phyloP scores from a whole-genome alignment of 2,888 invertebrate genomes.

The Amphipoea oculea region DNA sequence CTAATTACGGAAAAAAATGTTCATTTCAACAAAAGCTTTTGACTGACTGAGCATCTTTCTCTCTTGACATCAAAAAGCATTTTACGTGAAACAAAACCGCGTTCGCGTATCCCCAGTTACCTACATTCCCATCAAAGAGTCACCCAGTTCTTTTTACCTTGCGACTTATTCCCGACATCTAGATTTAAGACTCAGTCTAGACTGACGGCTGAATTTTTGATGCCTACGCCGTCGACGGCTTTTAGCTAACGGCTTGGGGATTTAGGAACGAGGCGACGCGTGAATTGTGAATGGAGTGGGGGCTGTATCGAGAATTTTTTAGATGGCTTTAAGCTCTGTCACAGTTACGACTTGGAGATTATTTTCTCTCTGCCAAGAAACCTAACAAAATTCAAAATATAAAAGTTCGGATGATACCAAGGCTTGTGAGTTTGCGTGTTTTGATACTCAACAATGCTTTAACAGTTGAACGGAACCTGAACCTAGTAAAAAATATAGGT shows the following conservation, averaged over 20 bases:
- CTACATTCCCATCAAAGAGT: constrained; percentile 75
- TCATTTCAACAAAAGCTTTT: constrained; percentile 17
- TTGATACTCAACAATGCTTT: not conserved
- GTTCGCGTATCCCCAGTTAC: constrained; percentile 72
- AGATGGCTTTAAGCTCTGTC: constrained; percentile 18
- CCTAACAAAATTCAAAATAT: not conserved
- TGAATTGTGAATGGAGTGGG: constrained; percentile 65
- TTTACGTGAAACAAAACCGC: constrained; percentile 27
- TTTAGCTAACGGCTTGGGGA: constrained; percentile 71
- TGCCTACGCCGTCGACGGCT: constrained; percentile 72
- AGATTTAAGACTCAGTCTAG: constrained; percentile 71
- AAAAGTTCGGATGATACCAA: no score
- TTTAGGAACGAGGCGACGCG: constrained; percentile 60
- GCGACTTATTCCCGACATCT: constrained; percentile 76
- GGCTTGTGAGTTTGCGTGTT: no score
- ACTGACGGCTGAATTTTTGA: constrained; percentile 79
- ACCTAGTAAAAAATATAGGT: not conserved
- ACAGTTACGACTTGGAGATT: constrained; percentile 6
- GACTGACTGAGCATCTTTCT: constrained; percentile 5
- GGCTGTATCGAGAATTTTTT: constrained; percentile 47
- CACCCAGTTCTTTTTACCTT: constrained; percentile 76
- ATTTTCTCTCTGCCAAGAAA: not conserved
- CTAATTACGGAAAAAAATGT: constrained; percentile 29
- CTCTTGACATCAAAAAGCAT: constrained; percentile 17
- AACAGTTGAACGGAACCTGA: no score